Base-by-base conservation (phyloP, 2,797 vertebrate genomes). In the Tangara arthus region DNA sequence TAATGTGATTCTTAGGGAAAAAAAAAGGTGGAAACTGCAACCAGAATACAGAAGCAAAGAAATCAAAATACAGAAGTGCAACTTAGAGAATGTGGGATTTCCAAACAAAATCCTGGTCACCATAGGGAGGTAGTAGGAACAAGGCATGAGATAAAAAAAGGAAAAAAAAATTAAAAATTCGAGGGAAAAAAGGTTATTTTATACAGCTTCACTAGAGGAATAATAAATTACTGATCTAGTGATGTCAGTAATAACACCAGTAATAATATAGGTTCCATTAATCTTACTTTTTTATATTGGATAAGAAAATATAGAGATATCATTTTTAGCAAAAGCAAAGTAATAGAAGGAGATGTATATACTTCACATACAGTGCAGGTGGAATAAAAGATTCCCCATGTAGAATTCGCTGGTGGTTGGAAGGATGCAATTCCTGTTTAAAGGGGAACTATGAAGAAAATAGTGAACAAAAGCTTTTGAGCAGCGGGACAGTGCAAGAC, bases 121-220 rank as follows among this genome's bases (percentile, higher is more conserved):
- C 3, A 20, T 23, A 47, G 21, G 5, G 32, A 71, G 4, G 16
- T 42, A 53, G 15, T 24, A 79, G 34, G 34, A 85, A 21, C 2
- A 82, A 82, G 30, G 32, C 3, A n/a, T 32, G 8, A 61, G 26
- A 20, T 16, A 49, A 82, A 82, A 73, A 19, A 23, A 81, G 41
- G 4, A 6, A 60, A 35, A 35, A 18, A 16, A 47, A 37, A 3
- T 0, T 0, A 26, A 52, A 60, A 81, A 55, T 21, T 27, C 2
- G 13, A 2, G 9, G 12, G 2, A 1, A 52, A 73, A 35, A 14
- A 50, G 8, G 34, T 59, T 77, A 0, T 47, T 69, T 84, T 57
- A 15, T 46, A 30, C 9, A 57, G 4, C 6, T 77, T 81, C 15
- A 53, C 30, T 41, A 34, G 11, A 56, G 13, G 10, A 83, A 55